Percentiles rank a stretch among this genome's conserved stretches.
phyloP scores from a whole-genome alignment of 2,113 vertebrate species.

The Myrmecophaga tridactyla region DNA sequence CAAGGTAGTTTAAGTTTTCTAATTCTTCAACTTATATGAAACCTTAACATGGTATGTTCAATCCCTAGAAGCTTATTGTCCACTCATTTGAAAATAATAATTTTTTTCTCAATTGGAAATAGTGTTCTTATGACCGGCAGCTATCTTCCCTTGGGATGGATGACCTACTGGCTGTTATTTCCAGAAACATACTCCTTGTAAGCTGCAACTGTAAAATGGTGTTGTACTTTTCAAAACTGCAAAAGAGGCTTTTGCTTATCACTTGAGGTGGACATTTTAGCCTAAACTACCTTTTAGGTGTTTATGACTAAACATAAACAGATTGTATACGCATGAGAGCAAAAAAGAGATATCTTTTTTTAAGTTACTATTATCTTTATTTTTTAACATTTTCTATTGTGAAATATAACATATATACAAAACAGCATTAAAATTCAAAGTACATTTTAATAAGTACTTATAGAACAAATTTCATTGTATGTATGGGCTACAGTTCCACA shows the following conservation, averaged over 20 bases:
- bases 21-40: neutral
- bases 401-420: no score
- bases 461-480: no score
- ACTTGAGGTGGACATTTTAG: neutral
- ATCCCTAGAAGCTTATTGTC: neutral
- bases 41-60: neutral
- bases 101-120: neutral
- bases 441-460: no score
- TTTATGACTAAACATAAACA: neutral
- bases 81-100: neutral
- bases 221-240: conserved; percentile 13
- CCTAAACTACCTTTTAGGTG: neutral
- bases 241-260: neutral
- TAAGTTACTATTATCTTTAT: no score
- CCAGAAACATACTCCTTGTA: conserved; percentile 42
- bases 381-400: no score
- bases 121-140: conserved; percentile 43
- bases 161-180: conserved; percentile 1
- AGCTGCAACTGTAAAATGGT: neutral
- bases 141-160: neutral
- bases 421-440: no score
- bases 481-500: no score
- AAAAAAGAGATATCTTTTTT: no score
- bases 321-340: neutral
- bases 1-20: neutral